phyloP scores from a whole-genome alignment of 2,888 invertebrate genomes.

The Rotaria macrura region DNA sequence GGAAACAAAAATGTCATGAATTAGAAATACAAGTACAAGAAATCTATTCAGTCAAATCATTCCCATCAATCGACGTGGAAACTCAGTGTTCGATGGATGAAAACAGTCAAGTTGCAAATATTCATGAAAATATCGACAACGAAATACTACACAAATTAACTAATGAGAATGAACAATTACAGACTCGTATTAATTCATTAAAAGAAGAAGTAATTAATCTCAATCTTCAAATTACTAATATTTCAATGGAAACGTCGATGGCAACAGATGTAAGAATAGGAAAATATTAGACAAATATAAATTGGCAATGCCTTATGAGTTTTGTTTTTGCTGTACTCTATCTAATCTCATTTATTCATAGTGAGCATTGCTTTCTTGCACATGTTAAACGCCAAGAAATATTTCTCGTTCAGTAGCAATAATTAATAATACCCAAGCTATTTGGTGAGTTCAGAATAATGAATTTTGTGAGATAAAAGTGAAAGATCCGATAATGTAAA shows the following conservation, averaged over 20 bases:
- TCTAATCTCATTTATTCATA: too few species aligned
- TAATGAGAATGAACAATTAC: background rate
- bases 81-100: background rate
- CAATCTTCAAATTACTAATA: background rate
- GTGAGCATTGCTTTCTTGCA: too few species aligned
- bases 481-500: too few species aligned
- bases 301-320: too few species aligned
- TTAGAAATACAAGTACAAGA: background rate
- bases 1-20: background rate
- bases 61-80: background rate
- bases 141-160: background rate
- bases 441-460: too few species aligned
- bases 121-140: background rate
- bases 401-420: too few species aligned
- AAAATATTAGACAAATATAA: too few species aligned
- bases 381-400: too few species aligned
- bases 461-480: too few species aligned
- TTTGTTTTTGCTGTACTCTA: too few species aligned
- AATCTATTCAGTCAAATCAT: background rate
- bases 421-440: too few species aligned
- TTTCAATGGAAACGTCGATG: background rate
- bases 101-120: background rate
- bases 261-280: background rate
- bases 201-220: background rate
- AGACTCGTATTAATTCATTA: background rate